Evolutionary conservation across 2,888 invertebrate genomes (phyloP).

Genomic region (Lobophora halterata): DNA sequence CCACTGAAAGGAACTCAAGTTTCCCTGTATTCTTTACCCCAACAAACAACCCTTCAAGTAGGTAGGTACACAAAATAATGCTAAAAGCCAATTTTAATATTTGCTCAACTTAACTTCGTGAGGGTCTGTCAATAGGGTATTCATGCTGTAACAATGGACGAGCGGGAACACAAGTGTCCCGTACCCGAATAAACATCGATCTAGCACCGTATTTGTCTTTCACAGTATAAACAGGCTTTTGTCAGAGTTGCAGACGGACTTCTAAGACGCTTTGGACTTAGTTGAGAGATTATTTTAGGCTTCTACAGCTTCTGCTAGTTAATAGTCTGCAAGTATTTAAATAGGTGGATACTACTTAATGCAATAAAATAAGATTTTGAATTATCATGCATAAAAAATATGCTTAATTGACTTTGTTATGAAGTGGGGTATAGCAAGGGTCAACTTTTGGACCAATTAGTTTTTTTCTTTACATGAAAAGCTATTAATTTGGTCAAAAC

Average conservation of each 20-base stretch:
- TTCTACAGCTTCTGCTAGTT: too few relatives aligned
- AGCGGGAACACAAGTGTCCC: slow-evolving; percentile 53
- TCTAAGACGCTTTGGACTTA: slow-evolving; percentile 1
- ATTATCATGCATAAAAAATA: too few relatives aligned
- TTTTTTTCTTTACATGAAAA: too few relatives aligned
- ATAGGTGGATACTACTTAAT: too few relatives aligned
- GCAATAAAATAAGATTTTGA: too few relatives aligned
- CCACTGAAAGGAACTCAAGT: slow-evolving; percentile 20
- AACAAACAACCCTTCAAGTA: slow-evolving; percentile 20
- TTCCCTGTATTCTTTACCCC: slow-evolving; percentile 9
- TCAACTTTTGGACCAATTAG: too few relatives aligned
- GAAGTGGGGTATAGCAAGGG: too few relatives aligned
- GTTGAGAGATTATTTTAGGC: background rate
- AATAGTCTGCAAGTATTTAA: too few relatives aligned
- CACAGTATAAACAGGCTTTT: slow-evolving; percentile 48
- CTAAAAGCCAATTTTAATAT: slow-evolving; percentile 57
- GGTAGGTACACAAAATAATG: slow-evolving; percentile 39
- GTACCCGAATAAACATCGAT: slow-evolving; percentile 66
- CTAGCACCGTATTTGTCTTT: slow-evolving; percentile 60
- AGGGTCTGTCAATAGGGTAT: slow-evolving; percentile 53
- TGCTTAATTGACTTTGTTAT: too few relatives aligned
- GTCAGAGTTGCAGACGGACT: slow-evolving; percentile 25
- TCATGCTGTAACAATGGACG: slow-evolving; percentile 51
- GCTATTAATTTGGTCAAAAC: too few relatives aligned
- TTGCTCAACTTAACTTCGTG: slow-evolving; percentile 54